phyloP scores from a whole-genome alignment of 2,113 vertebrate species.

The Vimba vimba region DNA sequence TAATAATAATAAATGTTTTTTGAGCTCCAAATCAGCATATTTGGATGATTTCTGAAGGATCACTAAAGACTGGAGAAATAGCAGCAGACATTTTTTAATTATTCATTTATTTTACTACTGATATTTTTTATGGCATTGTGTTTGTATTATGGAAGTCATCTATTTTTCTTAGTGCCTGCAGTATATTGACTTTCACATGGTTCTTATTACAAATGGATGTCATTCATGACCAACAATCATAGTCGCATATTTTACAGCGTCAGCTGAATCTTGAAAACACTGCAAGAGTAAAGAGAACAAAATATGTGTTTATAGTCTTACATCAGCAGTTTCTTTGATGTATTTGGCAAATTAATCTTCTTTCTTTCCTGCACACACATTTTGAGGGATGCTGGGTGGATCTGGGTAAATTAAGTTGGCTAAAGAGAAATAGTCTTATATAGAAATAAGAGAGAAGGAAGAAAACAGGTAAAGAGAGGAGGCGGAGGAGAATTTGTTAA shows the following conservation, averaged over 20 bases:
- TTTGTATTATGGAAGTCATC: neutral
- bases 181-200: neutral
- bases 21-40: neutral
- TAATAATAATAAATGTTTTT: neutral
- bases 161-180: neutral
- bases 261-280: neutral
- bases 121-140: neutral
- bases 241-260: neutral
- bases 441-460: neutral
- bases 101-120: no score
- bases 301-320: constrained; percentile 28
- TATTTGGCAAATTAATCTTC: constrained; percentile 27
- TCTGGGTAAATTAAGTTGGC: neutral
- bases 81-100: no score
- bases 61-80: no score
- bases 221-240: neutral
- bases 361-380: neutral
- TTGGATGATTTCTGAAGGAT: no score
- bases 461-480: neutral
- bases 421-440: neutral
- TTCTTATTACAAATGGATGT: constrained; percentile 20
- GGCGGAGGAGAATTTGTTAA: constrained; percentile 1
- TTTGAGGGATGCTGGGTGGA: neutral
- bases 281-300: neutral
- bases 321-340: constrained; percentile 19